Base-by-base conservation (phyloP, 2,113 vertebrate species). In the Pseudopipra pipra region DNA sequence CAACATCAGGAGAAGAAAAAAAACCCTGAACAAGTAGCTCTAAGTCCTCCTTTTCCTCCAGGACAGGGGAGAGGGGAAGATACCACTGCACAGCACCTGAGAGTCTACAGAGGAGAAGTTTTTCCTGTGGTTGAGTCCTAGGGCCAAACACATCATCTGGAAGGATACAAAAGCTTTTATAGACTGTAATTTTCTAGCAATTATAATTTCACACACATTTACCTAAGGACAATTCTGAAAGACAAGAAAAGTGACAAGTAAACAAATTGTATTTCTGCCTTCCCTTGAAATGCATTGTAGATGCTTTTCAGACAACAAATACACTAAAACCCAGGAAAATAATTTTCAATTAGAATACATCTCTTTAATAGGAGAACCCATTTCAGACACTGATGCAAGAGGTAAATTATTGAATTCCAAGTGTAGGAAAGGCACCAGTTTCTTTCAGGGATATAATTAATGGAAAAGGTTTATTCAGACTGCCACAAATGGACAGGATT, bases 161-260 rank as follows among this genome's bases (percentile, higher is more conserved):
- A 82, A 90, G 33, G 58, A 84, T 21, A 37, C 9, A 55, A 49
- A 84, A 17, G 2, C 24, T 75, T 92, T 89, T 84, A 66, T 23
- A 63, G 21, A 23, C 37, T 76, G 61, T 54, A 33, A 59, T 84
- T 90, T 94, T 59, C 63, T 80, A 85, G 54, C 67, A 93, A 63
- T 90, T 92, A 76, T 59, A 73, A 78, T 87, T 93, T 91, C 87
- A 83, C 83, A 90, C 47, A 62, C 43, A 31, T 86, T 93, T 95
- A 93, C 63, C 78, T 56, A 66, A 62, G 47, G 62, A 90, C n/a
- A 85, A 67, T 43, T 78, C 31, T 62, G 39, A 83, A 72, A 91
- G 56, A 6, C 14, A 54, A 58, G 71, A 71, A 74, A 90, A 95
- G 52, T 47, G 13, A 46, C 70, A 73, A 62, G 51, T 20, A 90